phyloP scores from a whole-genome alignment of 1,140 invertebrate species.

The Caenorhabditis latens region DNA sequence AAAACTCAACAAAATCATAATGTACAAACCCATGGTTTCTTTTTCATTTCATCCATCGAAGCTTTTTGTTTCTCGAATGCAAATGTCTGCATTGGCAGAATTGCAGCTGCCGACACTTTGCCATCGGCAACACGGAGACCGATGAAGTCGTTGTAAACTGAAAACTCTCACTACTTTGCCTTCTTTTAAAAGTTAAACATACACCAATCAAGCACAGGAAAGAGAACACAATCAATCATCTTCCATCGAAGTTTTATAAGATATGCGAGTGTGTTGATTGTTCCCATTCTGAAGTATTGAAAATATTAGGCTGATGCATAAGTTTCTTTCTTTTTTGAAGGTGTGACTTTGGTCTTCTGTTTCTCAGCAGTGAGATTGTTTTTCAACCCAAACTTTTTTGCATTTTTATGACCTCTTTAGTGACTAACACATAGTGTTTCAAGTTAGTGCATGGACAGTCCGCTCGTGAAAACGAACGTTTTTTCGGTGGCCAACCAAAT shows the following conservation, averaged over 20 bases:
- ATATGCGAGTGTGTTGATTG: constrained; percentile 9
- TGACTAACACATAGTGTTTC: too few relatives aligned
- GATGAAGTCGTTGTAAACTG: constrained; percentile 42
- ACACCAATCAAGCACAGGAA: constrained; percentile 37
- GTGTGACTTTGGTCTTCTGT: too few relatives aligned
- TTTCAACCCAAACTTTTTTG: too few relatives aligned
- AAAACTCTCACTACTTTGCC: neutral
- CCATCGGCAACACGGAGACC: constrained; percentile 6
- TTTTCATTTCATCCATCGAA: constrained; percentile 26
- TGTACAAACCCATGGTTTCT: constrained; percentile 18
- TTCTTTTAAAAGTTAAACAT: neutral
- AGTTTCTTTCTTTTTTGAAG: too few relatives aligned
- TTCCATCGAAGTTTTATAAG: constrained; percentile 34
- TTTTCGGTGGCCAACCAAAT: too few relatives aligned
- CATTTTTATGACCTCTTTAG: too few relatives aligned
- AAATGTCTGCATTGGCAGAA: constrained; percentile 36
- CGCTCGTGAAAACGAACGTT: too few relatives aligned
- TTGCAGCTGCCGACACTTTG: constrained; percentile 24
- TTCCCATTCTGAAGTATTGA: constrained; percentile 4
- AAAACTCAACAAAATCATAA: too few relatives aligned
- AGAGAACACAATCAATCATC: neutral
- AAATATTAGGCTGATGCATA: too few relatives aligned
- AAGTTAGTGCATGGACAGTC: too few relatives aligned
- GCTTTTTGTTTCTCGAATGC: constrained; percentile 22
- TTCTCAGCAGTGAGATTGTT: too few relatives aligned